phyloP scores from a whole-genome alignment of 2,888 invertebrate species.

The Ceratothoa steindachneri region DNA sequence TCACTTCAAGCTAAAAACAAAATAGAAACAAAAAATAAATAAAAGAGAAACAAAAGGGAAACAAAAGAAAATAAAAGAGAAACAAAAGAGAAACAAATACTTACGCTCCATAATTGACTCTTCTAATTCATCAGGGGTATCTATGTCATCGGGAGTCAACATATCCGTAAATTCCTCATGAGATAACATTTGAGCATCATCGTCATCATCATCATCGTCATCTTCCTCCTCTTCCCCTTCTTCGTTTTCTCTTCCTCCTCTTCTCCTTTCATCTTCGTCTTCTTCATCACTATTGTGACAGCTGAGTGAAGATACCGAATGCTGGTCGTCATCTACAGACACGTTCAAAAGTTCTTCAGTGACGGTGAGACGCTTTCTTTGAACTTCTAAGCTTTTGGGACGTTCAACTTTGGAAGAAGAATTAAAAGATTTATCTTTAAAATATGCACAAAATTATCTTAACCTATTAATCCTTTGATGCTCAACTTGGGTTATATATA shows the following conservation, averaged over 20 bases:
- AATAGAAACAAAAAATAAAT: no score
- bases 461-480: no score
- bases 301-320: constrained; percentile 48
- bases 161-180: constrained; percentile 50
- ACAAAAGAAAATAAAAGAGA: no score
- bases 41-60: no score
- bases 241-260: no score
- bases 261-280: no score
- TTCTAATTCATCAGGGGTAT: constrained; percentile 56
- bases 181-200: constrained; percentile 48
- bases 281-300: constrained; percentile 45
- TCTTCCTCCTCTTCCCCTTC: constrained; percentile 44
- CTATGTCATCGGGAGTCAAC: constrained; percentile 54
- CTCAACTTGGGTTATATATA: no score
- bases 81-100: no score
- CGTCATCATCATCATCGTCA: constrained; percentile 56
- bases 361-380: constrained; percentile 52
- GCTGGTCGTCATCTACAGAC: constrained; percentile 47
- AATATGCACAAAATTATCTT: no score
- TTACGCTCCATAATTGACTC: constrained; percentile 55
- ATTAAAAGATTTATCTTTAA: no score
- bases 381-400: constrained; percentile 49
- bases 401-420: constrained; percentile 48
- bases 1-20: no score
- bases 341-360: constrained; percentile 52